phyloP scores from a whole-genome alignment of 1,140 invertebrate species.

The Dreissena rostriformis region DNA sequence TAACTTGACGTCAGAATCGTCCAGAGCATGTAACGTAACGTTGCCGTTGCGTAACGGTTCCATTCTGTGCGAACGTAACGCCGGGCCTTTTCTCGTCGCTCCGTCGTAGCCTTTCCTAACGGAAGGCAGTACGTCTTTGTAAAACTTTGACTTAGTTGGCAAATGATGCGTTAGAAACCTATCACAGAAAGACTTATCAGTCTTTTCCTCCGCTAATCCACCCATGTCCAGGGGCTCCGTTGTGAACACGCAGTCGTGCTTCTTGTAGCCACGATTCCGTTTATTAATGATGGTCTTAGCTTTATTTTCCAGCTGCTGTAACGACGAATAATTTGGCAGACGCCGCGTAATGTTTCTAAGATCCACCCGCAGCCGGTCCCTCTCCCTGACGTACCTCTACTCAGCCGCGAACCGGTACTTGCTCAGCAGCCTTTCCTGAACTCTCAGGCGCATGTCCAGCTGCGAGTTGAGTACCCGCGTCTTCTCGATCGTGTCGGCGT shows the following conservation, averaged over 20 bases:
- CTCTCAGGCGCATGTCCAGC: conserved; percentile 60
- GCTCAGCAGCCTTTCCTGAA: conserved; percentile 67
- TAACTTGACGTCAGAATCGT: too few species aligned
- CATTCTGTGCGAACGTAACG: too few species aligned
- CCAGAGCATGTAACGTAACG: too few species aligned
- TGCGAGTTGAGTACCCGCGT: conserved; percentile 70
- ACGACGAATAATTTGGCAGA: conserved; percentile 65
- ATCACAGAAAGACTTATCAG: conserved; percentile 70
- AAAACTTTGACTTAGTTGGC: conserved; percentile 64
- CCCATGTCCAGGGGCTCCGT: conserved; percentile 61
- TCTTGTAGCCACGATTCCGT: conserved; percentile 27
- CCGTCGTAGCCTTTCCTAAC: conserved; percentile 17
- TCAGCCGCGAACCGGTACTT: conserved; percentile 66
- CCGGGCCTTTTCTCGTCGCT: too few species aligned
- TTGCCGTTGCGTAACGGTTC: too few species aligned
- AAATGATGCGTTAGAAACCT: conserved; percentile 71
- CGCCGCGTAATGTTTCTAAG: conserved; percentile 60
- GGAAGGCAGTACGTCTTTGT: conserved; percentile 36
- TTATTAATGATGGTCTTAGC: conserved; percentile 36
- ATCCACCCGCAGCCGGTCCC: conserved; percentile 60
- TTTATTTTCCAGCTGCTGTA: conserved; percentile 59
- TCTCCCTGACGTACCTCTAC: conserved; percentile 56
- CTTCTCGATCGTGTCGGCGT: conserved; percentile 71
- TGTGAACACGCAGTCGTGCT: conserved; percentile 52
- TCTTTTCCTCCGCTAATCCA: conserved; percentile 63